Conservation (phyloP, 2,888 invertebrate genomes). For the Hipparchia sbordonii region DNA sequence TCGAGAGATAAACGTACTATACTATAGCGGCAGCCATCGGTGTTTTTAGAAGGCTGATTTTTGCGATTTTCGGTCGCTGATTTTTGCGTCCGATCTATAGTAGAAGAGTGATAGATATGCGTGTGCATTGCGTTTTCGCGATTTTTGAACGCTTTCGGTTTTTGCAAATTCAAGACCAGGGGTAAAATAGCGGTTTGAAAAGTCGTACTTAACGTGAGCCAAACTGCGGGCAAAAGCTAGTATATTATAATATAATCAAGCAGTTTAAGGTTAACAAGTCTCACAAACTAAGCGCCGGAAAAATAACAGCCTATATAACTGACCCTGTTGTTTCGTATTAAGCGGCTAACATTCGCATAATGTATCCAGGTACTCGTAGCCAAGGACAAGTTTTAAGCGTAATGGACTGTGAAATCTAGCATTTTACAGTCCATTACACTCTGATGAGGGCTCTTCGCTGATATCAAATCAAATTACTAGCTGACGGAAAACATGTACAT, state of each 20-base stretch:
- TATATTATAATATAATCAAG: no score
- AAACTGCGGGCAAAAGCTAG: background rate
- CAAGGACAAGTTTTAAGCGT: conserved; percentile 32
- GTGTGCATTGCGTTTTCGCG: no score
- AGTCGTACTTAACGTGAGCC: no score
- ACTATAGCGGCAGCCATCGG: no score
- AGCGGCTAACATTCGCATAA: conserved; percentile 28
- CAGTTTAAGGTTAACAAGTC: background rate
- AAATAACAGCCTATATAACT: conserved; percentile 21
- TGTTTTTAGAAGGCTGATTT: no score
- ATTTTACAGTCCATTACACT: conserved; percentile 16
- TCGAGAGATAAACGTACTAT: no score
- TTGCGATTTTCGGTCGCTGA: no score
- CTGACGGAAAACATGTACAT: background rate
- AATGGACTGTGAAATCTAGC: conserved; percentile 19
- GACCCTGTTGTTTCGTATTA: conserved; percentile 31
- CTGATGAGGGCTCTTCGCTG: conserved; percentile 3
- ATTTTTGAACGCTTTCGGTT: no score
- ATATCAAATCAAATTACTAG: conserved; percentile 10
- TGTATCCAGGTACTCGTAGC: conserved; percentile 10
- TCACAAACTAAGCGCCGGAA: background rate
- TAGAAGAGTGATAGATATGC: no score
- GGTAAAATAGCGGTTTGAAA: no score
- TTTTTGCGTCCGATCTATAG: no score
- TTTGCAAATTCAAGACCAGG: no score